These are phyloP conservation scores for Todiramphus saurophagus DNA, from an alignment of 2,113 vertebrate genomes.

Conservation along the genomic window DNA sequence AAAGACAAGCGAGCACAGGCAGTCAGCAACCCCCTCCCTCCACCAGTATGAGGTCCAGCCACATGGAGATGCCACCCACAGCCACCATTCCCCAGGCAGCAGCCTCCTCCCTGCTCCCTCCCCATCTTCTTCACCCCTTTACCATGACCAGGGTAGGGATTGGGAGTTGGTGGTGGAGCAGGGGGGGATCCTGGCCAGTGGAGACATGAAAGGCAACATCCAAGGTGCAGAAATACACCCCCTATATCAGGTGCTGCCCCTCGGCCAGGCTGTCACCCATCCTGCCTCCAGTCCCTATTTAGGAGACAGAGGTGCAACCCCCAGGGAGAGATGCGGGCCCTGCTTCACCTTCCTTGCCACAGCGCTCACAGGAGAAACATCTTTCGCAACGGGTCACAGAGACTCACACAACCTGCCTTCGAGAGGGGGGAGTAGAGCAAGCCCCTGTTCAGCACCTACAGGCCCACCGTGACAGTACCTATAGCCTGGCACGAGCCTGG, in stretches of 20 bases:
- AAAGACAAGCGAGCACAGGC: rapidly evolving
- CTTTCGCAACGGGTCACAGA: background rate
- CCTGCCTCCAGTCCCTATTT: background rate
- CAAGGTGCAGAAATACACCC: background rate
- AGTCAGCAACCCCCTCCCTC: background rate
- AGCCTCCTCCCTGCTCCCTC: background rate
- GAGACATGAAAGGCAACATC: background rate
- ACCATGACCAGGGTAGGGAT: background rate
- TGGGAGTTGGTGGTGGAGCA: background rate
- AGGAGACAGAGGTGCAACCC: background rate
- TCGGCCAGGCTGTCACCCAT: background rate
- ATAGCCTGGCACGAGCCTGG: background rate
- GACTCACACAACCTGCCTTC: background rate
- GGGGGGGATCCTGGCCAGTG: background rate
- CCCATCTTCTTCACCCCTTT: background rate
- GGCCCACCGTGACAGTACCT: background rate
- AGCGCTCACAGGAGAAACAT: background rate
- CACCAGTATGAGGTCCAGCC: background rate
- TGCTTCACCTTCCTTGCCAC: background rate
- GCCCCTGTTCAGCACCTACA: background rate
- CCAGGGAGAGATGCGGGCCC: background rate
- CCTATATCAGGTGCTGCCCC: background rate
- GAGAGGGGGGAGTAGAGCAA: background rate
- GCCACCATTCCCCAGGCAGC: background rate
- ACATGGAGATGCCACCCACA: background rate